Conservation (phyloP, 2,888 invertebrate genomes). For the Amphipoea oculea region DNA sequence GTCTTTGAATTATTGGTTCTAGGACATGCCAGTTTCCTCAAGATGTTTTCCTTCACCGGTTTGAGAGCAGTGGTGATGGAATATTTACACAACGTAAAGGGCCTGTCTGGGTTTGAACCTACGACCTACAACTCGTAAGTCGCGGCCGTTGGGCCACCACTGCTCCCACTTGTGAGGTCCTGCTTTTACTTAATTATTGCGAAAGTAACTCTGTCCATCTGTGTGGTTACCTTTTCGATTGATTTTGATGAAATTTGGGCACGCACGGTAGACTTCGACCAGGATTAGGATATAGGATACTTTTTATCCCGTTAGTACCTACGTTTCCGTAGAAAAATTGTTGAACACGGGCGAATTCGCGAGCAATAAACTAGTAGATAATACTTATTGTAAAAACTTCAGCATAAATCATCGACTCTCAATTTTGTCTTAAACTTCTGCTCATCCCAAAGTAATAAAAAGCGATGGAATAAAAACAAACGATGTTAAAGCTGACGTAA, state of each 20-base stretch:
- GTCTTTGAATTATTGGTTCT: no score
- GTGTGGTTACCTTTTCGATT: neutral
- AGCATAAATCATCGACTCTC: neutral
- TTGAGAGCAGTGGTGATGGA: no score
- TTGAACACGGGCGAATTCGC: neutral
- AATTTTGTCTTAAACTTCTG: neutral
- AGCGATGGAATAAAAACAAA: conserved; percentile 11
- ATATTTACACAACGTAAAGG: no score
- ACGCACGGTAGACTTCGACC: neutral
- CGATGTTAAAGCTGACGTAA: conserved; percentile 29
- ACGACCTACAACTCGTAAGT: no score
- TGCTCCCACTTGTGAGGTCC: no score
- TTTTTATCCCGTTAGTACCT: neutral
- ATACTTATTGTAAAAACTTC: neutral
- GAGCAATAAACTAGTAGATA: neutral
- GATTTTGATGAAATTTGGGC: neutral
- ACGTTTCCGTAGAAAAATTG: neutral
- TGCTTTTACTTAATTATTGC: neutral
- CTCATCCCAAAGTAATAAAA: conserved; percentile 17
- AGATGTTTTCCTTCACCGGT: no score
- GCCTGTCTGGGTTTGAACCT: no score
- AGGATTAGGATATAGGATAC: neutral
- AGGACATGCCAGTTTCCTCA: no score
- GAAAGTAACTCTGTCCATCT: neutral
- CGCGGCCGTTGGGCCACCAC: no score